A percentile compares a stretch with the other conserved stretches of the same genome.
phyloP scores from a whole-genome alignment of 2,888 invertebrate genomes.

The Tupiocoris notatus region DNA sequence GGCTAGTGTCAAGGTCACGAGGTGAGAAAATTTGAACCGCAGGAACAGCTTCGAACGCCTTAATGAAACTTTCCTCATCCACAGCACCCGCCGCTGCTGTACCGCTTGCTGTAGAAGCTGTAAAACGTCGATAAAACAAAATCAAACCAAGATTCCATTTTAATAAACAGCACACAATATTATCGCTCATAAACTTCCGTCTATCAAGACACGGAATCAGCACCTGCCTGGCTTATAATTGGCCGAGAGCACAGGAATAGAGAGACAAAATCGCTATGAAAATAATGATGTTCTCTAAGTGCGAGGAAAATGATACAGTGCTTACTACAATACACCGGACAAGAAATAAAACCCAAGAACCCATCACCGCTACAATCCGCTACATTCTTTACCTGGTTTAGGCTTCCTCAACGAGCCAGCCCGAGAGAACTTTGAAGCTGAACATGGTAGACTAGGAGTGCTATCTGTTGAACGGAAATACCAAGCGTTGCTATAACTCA shows the following conservation, averaged over 20 bases:
- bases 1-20: slow-evolving; percentile 78
- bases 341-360: not conserved
- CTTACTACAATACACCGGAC: not conserved
- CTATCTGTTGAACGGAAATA: slow-evolving; percentile 37
- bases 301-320: not conserved
- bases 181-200: too few relatives aligned
- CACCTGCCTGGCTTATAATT: too few relatives aligned
- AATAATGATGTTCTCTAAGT: not conserved
- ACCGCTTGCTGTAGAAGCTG: slow-evolving; percentile 23
- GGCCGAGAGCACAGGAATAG: too few relatives aligned
- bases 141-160: too few relatives aligned
- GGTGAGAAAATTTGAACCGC: slow-evolving; percentile 78
- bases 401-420: slow-evolving; percentile 45
- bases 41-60: slow-evolving; percentile 80
- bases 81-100: slow-evolving; percentile 71
- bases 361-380: slow-evolving; percentile 23
- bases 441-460: slow-evolving; percentile 42
- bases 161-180: too few relatives aligned
- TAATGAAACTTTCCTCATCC: slow-evolving; percentile 83
- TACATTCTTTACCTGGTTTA: slow-evolving; percentile 41
- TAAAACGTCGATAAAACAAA: too few relatives aligned
- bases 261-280: not conserved
- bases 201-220: too few relatives aligned
- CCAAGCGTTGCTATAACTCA: not conserved
- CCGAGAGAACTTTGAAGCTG: slow-evolving; percentile 44